Conservation (phyloP, 2,888 invertebrate genomes). For the Hyppa rectilinea region DNA sequence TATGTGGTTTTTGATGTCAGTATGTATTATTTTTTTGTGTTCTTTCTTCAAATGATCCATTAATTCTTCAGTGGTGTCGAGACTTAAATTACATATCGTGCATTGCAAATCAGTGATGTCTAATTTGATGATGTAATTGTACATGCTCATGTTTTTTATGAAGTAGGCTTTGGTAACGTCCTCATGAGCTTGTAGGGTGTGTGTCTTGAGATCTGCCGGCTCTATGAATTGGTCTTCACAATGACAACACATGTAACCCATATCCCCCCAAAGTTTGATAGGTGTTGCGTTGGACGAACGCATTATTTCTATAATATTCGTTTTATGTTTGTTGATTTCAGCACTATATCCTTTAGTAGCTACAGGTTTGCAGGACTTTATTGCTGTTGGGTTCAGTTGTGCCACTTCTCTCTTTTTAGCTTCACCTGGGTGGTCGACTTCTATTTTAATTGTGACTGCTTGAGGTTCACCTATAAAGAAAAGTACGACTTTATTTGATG, state of each 20-base stretch:
- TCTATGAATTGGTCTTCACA: conserved; percentile 67
- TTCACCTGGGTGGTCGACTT: background rate
- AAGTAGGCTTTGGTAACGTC: conserved; percentile 58
- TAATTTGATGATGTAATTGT: conserved; percentile 64
- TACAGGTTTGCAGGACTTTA: background rate
- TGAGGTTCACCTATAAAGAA: conserved; percentile 76
- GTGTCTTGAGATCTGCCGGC: conserved; percentile 74
- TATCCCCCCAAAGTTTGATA: conserved; percentile 68
- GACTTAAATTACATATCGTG: conserved; percentile 67
- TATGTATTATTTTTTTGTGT: conserved; percentile 69
- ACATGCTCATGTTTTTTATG: conserved; percentile 59
- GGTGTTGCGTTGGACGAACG: conserved; percentile 78
- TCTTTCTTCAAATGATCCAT: conserved; percentile 67
- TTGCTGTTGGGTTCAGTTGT: background rate
- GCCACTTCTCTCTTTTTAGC: background rate
- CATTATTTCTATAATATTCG: conserved; percentile 73
- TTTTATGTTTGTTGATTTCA: conserved; percentile 70
- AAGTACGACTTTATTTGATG: conserved; percentile 65
- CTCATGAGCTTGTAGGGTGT: conserved; percentile 69
- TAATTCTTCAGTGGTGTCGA: conserved; percentile 64
- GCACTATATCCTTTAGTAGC: conserved; percentile 14
- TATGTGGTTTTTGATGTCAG: conserved; percentile 73
- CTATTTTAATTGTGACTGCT: conserved; percentile 36
- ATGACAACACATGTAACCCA: conserved; percentile 75
- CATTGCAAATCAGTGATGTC: conserved; percentile 76